A percentile compares a stretch with the other conserved stretches of the same genome.
phyloP scores from a whole-genome alignment of 2,797 vertebrate genomes.

The Ctenopoma kingsleyae region DNA sequence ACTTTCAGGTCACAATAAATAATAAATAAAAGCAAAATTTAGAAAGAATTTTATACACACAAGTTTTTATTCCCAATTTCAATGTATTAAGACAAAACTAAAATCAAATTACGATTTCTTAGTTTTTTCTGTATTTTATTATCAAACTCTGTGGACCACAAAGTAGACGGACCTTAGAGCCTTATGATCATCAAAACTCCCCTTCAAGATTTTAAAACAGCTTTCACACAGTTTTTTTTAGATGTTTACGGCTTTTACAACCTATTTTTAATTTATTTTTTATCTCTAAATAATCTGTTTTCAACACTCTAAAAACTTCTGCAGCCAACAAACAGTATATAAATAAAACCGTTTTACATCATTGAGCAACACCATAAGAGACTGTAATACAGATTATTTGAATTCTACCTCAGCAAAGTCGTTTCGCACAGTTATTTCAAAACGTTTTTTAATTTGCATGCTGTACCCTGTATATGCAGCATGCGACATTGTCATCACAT shows the following conservation, averaged over 20 bases:
- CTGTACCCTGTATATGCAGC: not conserved
- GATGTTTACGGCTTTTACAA: constrained; percentile 23
- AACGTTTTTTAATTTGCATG: not conserved
- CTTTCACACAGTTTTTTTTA: not conserved
- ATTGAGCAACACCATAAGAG: not conserved
- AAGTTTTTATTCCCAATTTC: no score
- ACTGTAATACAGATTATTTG: constrained; percentile 30
- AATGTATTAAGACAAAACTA: no score
- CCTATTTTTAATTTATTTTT: constrained; percentile 23
- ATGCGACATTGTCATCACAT: no score
- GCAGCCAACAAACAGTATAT: not conserved
- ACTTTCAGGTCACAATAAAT: no score
- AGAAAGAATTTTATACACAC: no score
- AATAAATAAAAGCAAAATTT: no score
- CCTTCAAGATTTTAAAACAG: constrained; percentile 6
- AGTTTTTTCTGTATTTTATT: no score
- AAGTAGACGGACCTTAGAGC: no score
- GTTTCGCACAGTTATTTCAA: not conserved
- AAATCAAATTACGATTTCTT: no score
- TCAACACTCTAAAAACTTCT: constrained; percentile 18
- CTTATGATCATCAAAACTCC: constrained; percentile 1
- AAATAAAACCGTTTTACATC: constrained; percentile 3
- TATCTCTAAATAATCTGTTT: constrained; percentile 10
- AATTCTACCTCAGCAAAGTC: constrained; percentile 61
- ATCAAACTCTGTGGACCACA: no score